These are phyloP conservation scores for Lutjanus campechanus DNA, from an alignment of 2,797 vertebrate genomes.

Conservation along the genomic window DNA sequence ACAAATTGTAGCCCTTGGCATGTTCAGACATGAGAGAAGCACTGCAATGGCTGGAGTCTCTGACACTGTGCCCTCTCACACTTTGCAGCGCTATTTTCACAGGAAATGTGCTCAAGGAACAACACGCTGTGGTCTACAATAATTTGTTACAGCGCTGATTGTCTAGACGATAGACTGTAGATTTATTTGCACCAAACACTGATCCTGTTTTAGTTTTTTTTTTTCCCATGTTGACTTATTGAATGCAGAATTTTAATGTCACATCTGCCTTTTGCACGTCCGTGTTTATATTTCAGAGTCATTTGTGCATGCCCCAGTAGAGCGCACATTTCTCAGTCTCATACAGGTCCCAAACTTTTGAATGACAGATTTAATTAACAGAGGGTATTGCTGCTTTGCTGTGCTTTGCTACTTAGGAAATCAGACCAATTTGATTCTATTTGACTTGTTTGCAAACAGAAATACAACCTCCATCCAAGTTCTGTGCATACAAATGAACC, in stretches of 20 bases:
- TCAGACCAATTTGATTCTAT: conserved; percentile 10
- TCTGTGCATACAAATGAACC: conserved; percentile 36
- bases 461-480: conserved; percentile 12
- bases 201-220: conserved; percentile 2
- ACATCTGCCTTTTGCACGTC: conserved; percentile 1
- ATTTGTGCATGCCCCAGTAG: neutral
- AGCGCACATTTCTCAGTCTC: conserved; percentile 2
- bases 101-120: conserved; percentile 52
- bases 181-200: neutral
- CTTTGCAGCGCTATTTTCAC: conserved; percentile 49
- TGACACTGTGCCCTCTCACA: conserved; percentile 64
- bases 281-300: too few relatives aligned
- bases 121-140: conserved; percentile 10
- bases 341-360: conserved; percentile 3
- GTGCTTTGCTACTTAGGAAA: conserved; percentile 3
- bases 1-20: conserved; percentile 75
- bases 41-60: conserved; percentile 58
- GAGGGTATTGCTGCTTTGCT: conserved; percentile 12
- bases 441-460: conserved; percentile 29
- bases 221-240: conserved; percentile 32
- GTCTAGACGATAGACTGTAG: neutral
- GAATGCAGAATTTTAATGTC: neutral
- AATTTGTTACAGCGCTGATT: neutral
- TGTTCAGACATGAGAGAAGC: conserved; percentile 69
- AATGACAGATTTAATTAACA: conserved; percentile 39